Percentiles rank a stretch among this genome's conserved stretches.
These are phyloP conservation scores for Oenanthe melanoleuca DNA, from an alignment of 2,113 vertebrate species.

Conservation along the genomic window DNA sequence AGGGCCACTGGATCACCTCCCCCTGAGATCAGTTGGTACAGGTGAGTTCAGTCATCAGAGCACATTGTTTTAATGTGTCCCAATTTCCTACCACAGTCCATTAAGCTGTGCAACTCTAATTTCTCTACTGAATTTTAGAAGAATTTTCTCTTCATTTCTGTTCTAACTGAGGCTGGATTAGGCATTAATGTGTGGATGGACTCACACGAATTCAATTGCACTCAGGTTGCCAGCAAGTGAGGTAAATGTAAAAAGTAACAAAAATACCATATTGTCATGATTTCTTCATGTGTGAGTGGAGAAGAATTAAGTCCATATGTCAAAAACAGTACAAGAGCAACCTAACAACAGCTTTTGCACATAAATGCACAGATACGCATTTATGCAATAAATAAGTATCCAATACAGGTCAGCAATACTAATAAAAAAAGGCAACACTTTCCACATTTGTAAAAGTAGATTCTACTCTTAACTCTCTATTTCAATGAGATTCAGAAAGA, in stretches of 20 bases:
- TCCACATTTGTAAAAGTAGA: neutral
- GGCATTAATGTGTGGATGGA: neutral
- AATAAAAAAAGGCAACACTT: neutral
- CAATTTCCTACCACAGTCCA: neutral
- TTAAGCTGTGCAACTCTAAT: neutral
- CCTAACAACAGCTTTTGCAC: neutral
- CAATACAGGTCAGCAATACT: neutral
- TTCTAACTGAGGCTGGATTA: neutral
- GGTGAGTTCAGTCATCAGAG: slow-evolving; percentile 72
- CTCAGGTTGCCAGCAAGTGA: neutral
- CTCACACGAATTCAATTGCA: neutral
- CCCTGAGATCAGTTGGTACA: slow-evolving; percentile 90
- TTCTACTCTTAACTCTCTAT: neutral
- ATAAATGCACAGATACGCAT: neutral
- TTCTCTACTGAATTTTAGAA: neutral
- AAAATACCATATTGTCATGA: neutral
- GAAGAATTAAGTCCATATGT: neutral
- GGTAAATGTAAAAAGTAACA: neutral
- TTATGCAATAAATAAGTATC: neutral
- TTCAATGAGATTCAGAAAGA: neutral
- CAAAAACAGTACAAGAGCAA: neutral
- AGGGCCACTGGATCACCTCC: slow-evolving; percentile 89
- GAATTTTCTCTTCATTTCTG: neutral
- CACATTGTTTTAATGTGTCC: neutral
- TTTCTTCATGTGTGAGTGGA: neutral